Evolutionary conservation across 2,888 invertebrate species (phyloP).

Genomic region (Stegophylla sp.): DNA sequence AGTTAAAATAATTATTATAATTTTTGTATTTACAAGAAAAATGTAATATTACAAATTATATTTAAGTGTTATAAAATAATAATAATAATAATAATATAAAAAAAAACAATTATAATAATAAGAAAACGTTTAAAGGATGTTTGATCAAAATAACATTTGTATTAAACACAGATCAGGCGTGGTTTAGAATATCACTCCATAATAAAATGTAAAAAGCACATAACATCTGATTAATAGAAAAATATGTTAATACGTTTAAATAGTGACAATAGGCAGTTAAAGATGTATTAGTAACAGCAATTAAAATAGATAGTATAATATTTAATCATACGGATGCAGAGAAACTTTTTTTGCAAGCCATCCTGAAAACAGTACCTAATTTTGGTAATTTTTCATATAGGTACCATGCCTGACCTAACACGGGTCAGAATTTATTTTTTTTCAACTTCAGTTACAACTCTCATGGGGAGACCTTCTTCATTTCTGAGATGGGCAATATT

Average conservation of each 20-base stretch:
- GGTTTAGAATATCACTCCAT: slow-evolving; percentile 52
- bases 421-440: slow-evolving; percentile 39
- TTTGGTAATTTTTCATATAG: slow-evolving; percentile 23
- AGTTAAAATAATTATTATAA: slow-evolving; percentile 37
- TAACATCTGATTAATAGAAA: slow-evolving; percentile 39
- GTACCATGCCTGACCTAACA: slow-evolving; percentile 37
- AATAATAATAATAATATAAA: neutral
- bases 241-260: slow-evolving; percentile 52
- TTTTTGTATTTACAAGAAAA: slow-evolving; percentile 49
- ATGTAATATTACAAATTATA: slow-evolving; percentile 40
- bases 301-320: slow-evolving; percentile 44
- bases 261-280: slow-evolving; percentile 52
- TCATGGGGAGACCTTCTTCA: slow-evolving; percentile 42
- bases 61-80: slow-evolving; percentile 19
- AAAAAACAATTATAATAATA: slow-evolving; percentile 34
- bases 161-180: slow-evolving; percentile 39
- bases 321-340: slow-evolving; percentile 58
- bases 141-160: slow-evolving; percentile 29
- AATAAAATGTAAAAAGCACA: slow-evolving; percentile 26
- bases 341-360: slow-evolving; percentile 56
- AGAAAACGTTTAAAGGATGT: slow-evolving; percentile 34
- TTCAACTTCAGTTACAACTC: slow-evolving; percentile 40
- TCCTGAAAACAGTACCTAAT: slow-evolving; percentile 56
- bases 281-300: slow-evolving; percentile 53
- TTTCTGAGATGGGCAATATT: slow-evolving; percentile 27